phyloP scores from a whole-genome alignment of 2,113 vertebrate genomes.

The Cephalopholis sonnerati region DNA sequence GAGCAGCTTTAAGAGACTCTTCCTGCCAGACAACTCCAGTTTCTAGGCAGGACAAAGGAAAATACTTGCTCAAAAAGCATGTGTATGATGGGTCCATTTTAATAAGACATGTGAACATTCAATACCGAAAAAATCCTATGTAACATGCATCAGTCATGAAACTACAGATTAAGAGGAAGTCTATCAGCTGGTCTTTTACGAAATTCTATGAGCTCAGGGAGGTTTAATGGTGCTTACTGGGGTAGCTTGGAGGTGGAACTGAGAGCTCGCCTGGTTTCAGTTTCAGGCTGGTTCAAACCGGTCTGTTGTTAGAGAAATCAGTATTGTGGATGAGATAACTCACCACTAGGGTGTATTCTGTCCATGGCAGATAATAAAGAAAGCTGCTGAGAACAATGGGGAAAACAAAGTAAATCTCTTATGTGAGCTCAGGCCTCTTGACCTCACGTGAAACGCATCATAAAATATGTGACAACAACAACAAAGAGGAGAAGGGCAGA shows the following conservation, averaged over 20 bases:
- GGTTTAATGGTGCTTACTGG: conserved; percentile 60
- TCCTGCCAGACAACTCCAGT: not conserved
- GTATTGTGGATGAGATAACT: conserved; percentile 52
- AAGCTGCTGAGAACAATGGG: conserved; percentile 32
- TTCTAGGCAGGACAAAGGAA: not conserved
- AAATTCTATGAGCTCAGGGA: conserved; percentile 54
- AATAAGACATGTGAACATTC: not conserved
- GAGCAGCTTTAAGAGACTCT: not conserved
- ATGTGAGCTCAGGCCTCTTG: not conserved
- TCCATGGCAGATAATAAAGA: conserved; percentile 30
- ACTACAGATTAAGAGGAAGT: conserved; percentile 27
- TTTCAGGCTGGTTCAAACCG: conserved; percentile 74
- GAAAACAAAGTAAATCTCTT: not conserved
- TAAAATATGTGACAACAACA: conserved; percentile 8
- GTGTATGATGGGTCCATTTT: not conserved
- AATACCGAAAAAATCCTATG: not conserved
- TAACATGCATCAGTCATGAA: not conserved
- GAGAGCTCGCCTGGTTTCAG: conserved; percentile 49
- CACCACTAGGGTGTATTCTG: conserved; percentile 43
- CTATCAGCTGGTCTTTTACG: conserved; percentile 13
- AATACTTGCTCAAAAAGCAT: not conserved
- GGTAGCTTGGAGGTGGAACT: conserved; percentile 54
- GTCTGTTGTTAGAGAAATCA: conserved; percentile 59
- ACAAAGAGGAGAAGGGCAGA: not conserved
- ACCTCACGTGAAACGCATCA: not conserved